Evolutionary conservation across 23 tunicate genomes (phyloP).

Genomic region (Corella eumyota): DNA sequence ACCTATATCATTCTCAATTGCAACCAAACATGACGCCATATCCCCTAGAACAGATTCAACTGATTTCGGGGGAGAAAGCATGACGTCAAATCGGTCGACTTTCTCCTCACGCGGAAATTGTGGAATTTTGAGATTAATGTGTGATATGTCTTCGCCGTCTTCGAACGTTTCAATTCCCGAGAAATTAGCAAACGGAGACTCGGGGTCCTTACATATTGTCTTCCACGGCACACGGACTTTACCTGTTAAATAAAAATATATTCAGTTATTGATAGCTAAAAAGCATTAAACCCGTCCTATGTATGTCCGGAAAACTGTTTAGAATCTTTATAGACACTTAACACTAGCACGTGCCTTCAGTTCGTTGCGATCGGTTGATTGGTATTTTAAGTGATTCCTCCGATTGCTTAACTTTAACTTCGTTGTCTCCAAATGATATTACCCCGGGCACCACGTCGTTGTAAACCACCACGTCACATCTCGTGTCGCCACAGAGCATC

Average conservation of each 20-base stretch:
- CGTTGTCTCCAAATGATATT: conserved; percentile 28
- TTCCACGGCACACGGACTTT: conserved; percentile 88
- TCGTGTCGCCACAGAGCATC: conserved; percentile 32
- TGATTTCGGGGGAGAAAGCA: conserved; percentile 36
- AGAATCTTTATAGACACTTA: too few species aligned
- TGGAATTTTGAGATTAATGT: conserved; percentile 56
- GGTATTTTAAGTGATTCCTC: conserved; percentile 43
- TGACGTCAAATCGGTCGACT: conserved; percentile 36
- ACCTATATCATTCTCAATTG: conserved; percentile 78
- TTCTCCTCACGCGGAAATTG: conserved; percentile 46
- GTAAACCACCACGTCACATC: conserved; percentile 57
- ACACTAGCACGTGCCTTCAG: too few species aligned
- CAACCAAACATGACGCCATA: conserved; percentile 24
- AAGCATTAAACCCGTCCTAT: not conserved
- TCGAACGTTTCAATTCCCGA: conserved; percentile 84
- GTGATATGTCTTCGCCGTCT: conserved; percentile 65
- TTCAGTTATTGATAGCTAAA: not conserved
- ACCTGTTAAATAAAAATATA: conserved; percentile 41
- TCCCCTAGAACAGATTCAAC: conserved; percentile 60
- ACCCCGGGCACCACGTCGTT: conserved; percentile 71
- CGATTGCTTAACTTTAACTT: conserved; percentile 59
- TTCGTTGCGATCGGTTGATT: conserved; percentile 33
- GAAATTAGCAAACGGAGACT: conserved; percentile 34
- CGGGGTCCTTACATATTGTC: conserved; percentile 16
- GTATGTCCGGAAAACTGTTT: not conserved